phyloP scores from a whole-genome alignment of 2,113 vertebrate genomes.

The Talpa occidentalis region DNA sequence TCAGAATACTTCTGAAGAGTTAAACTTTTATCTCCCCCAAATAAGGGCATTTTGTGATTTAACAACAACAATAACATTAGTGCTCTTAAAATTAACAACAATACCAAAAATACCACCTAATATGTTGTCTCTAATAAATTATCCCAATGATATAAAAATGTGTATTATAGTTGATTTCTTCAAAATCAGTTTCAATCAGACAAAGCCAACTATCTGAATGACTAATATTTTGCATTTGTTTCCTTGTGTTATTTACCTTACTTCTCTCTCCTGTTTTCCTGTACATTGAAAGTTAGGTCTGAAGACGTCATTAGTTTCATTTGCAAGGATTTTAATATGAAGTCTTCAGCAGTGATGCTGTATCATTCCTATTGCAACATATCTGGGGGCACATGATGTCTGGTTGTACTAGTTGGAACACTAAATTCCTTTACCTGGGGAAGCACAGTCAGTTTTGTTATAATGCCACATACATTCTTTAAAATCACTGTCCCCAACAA shows the following conservation, averaged over 20 bases:
- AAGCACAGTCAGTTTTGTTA: neutral
- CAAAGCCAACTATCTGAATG: neutral
- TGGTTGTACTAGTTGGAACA: neutral
- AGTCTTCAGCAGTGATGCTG: neutral
- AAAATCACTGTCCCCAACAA: neutral
- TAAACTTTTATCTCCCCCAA: neutral
- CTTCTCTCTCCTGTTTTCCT: neutral
- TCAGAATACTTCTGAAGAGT: neutral
- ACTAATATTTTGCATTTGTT: constrained; percentile 21
- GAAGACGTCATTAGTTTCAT: neutral
- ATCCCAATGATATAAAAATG: neutral
- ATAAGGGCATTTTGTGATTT: constrained; percentile 24
- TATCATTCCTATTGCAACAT: neutral
- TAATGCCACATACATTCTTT: neutral
- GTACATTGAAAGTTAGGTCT: neutral
- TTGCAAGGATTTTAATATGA: neutral
- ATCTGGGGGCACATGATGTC: neutral
- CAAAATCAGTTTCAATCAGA: constrained; percentile 15
- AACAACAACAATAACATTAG: neutral
- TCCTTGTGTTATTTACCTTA: constrained; percentile 9
- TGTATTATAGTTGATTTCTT: constrained; percentile 15
- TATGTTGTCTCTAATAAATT: neutral
- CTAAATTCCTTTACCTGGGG: neutral
- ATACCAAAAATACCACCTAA: neutral
- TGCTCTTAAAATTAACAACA: constrained; percentile 40